These are phyloP conservation scores for Saccopteryx bilineata DNA, from an alignment of 2,113 vertebrate species.

Conservation along the genomic window DNA sequence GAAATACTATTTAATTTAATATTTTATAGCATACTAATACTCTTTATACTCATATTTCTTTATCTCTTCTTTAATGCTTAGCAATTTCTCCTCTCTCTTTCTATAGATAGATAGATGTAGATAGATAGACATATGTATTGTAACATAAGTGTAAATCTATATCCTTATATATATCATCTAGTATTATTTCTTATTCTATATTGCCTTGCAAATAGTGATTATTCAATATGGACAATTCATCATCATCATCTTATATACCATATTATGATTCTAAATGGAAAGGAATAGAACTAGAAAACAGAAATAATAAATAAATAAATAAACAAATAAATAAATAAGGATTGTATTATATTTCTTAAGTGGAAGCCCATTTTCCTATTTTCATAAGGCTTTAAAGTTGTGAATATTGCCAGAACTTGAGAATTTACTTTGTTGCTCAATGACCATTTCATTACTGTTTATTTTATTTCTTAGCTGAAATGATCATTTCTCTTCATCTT, in stretches of 20 bases:
- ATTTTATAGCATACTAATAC: not conserved
- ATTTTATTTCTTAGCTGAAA: slow-evolving; percentile 13
- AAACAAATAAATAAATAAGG: not conserved
- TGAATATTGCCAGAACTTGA: not conserved
- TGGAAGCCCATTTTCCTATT: not conserved
- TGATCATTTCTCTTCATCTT: slow-evolving; percentile 21
- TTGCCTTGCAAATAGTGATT: slow-evolving; percentile 17
- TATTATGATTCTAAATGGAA: slow-evolving; percentile 17
- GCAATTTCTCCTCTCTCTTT: not conserved
- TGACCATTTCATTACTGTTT: not conserved
- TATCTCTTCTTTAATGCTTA: not conserved
- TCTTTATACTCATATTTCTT: not conserved
- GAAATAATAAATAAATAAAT: not conserved
- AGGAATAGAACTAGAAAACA: not conserved
- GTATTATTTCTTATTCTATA: not conserved
- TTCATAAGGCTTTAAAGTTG: not conserved
- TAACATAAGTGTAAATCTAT: not conserved
- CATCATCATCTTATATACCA: not conserved
- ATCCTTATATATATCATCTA: not conserved
- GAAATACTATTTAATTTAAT: not conserved
- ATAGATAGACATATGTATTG: not conserved
- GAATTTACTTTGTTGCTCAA: not conserved
- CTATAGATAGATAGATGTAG: not conserved
- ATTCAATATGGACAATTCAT: not conserved
- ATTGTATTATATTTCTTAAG: not conserved